phyloP scores from a whole-genome alignment of 37 sponge, comb jelly and placozoan species.

The Geodia barretti region DNA sequence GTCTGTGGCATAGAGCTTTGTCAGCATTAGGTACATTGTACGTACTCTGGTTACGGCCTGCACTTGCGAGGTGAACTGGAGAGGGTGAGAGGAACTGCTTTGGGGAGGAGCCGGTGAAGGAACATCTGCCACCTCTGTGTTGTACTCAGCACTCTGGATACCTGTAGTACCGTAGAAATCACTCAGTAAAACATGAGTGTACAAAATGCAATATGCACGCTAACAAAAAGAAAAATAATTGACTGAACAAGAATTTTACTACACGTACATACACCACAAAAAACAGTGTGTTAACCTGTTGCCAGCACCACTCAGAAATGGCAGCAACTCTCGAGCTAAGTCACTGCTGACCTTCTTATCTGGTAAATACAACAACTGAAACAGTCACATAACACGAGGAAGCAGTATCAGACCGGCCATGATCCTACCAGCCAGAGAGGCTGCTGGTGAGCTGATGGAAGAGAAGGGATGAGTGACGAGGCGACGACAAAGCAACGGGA shows the following conservation, averaged over 20 bases:
- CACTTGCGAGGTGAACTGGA: background rate
- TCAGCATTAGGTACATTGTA: no score
- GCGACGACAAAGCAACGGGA: conserved; percentile 9
- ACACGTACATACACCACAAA: background rate
- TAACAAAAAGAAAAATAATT: no score
- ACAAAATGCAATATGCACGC: no score
- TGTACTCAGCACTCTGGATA: background rate
- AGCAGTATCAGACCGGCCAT: background rate
- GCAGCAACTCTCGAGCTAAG: background rate
- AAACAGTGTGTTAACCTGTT: background rate
- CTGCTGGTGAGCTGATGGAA: background rate
- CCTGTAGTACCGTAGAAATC: no score
- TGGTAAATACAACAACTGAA: background rate
- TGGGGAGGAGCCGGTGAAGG: background rate
- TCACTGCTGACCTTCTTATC: background rate
- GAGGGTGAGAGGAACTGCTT: background rate
- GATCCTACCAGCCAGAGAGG: background rate
- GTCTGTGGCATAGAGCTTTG: no score
- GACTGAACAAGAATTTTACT: no score
- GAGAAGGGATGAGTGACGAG: conserved; percentile 25
- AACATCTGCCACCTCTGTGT: no score
- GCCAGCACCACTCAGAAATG: background rate
- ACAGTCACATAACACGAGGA: no score
- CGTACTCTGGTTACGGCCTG: no score
- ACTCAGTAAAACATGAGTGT: no score